Base-by-base conservation (phyloP, 2,888 invertebrate genomes). In the Ptychoptera albimana region DNA sequence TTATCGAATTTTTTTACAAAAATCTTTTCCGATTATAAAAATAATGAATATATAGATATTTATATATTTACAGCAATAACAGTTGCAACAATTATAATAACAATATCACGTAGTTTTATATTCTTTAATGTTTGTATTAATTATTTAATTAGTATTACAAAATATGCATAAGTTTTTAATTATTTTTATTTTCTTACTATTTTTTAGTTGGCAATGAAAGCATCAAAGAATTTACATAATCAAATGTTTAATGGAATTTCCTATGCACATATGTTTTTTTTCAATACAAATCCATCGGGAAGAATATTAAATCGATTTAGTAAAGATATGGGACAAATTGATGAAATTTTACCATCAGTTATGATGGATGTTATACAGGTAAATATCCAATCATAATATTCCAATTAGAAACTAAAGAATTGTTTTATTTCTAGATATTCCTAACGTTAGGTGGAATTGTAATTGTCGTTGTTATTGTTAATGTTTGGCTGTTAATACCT, bases 251-350 rank as follows among this genome's bases (percentile, higher is more conserved):
- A 70, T n/a, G 71, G 80, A 29, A 77, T 93, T 14, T 80, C 86
- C 2, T 71, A 81, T 13, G 82, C 87, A 0, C 78, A 83, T 0
- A 84, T 89, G 75, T 70, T 76, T 15, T 93, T 93, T 67, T 93
- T 92, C 67, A 87, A 89, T 58, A 76, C 76, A 4, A 92, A 91
- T 63, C 83, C 88, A 0, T 80, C 82, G 0, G 84, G 84, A 1
- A 68, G 83, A 39, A 82, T 92, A 53, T 68, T 92, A 39, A 92
- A 91, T 65, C 70, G 92, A 16, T 91, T 92, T 65, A 83, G 89
- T 0, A 91, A 91, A 62, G 92, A 92, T 55, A 81, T 88, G 72
- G 88, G 65, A 7, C 52, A 69, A 68, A 52, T 75, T 63, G 66
- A 66, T 52, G 66, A 66, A 48, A 58, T 64, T 45, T 46, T 66